Conservation (phyloP, 2,888 invertebrate genomes). For the Helleia helle region DNA sequence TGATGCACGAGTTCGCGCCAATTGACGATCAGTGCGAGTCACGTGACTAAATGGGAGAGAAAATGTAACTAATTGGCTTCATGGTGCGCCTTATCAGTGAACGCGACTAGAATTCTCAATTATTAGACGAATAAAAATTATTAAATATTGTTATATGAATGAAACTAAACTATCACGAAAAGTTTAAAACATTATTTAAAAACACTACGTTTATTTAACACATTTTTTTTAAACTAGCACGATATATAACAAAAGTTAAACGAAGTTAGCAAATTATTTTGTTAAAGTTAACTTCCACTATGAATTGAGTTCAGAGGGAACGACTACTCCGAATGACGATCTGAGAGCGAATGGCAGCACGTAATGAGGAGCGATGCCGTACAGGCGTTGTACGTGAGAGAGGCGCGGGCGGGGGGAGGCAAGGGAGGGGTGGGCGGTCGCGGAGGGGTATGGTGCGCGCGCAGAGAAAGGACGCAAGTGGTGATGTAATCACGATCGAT, state of each 20-base stretch:
- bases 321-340: conserved; percentile 46
- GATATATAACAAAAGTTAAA: conserved; percentile 34
- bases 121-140: not conserved
- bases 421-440: conserved; percentile 21
- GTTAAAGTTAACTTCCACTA: conserved; percentile 38
- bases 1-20: conserved; percentile 23
- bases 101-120: not conserved
- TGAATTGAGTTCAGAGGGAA: conserved; percentile 28
- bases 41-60: conserved; percentile 40
- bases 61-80: conserved; percentile 23
- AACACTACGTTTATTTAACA: conserved; percentile 14
- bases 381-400: conserved; percentile 42
- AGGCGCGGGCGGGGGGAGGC: conserved; percentile 32
- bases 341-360: conserved; percentile 62
- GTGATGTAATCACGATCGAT: conserved; percentile 73
- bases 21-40: conserved; percentile 31
- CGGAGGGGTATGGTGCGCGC: conserved; percentile 53
- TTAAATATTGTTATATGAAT: conserved; percentile 32
- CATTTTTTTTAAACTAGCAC: conserved; percentile 26
- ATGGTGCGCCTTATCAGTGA: conserved; percentile 4
- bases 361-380: conserved; percentile 39
- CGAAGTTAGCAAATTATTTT: conserved; percentile 33
- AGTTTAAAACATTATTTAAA: too few relatives aligned
- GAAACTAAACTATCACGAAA: conserved; percentile 27
- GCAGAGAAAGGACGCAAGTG: conserved; percentile 69